Percentiles rank a stretch among this genome's conserved stretches.
Conservation (phyloP, 2,888 invertebrate genomes). For the Trissonchulus latispiculum region DNA sequence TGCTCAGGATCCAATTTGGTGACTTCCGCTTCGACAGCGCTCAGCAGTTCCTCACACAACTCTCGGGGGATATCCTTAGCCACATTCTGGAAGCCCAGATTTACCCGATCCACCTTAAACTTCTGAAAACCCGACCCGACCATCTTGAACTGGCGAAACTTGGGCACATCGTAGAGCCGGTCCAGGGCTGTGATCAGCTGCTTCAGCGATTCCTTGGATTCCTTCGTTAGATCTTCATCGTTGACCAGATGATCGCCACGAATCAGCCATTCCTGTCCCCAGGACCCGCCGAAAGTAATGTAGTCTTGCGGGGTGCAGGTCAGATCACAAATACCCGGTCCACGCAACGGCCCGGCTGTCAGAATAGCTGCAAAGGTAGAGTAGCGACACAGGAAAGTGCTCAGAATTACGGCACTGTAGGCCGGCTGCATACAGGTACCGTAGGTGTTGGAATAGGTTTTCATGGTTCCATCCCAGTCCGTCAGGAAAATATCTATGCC, state of each 20-base stretch:
- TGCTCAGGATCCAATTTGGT: background rate
- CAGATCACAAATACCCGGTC: constrained; percentile 42
- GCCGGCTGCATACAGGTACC: constrained; percentile 41
- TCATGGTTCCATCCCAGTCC: constrained; percentile 45
- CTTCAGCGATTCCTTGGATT: constrained; percentile 27
- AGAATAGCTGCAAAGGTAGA: constrained; percentile 36
- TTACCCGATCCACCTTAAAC: constrained; percentile 38
- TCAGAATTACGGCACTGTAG: constrained; percentile 40
- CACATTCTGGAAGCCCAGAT: constrained; percentile 42
- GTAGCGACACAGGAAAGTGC: constrained; percentile 19
- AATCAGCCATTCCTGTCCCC: constrained; percentile 43
- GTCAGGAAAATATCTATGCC: constrained; percentile 32
- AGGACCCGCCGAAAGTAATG: constrained; percentile 40
- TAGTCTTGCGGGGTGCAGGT: constrained; percentile 29
- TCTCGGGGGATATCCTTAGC: constrained; percentile 34
- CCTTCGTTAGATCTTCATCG: constrained; percentile 36
- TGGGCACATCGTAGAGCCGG: constrained; percentile 30
- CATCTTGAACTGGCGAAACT: constrained; percentile 37
- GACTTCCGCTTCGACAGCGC: constrained; percentile 34
- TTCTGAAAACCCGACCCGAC: constrained; percentile 42
- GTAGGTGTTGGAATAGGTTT: constrained; percentile 42
- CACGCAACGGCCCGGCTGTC: constrained; percentile 38
- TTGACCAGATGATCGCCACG: constrained; percentile 36
- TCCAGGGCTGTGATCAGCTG: constrained; percentile 11
- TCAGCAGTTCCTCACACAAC: constrained; percentile 25